These are phyloP conservation scores for Anthonomus grandis DNA, from an alignment of 1,140 invertebrate genomes.

Conservation along the genomic window DNA sequence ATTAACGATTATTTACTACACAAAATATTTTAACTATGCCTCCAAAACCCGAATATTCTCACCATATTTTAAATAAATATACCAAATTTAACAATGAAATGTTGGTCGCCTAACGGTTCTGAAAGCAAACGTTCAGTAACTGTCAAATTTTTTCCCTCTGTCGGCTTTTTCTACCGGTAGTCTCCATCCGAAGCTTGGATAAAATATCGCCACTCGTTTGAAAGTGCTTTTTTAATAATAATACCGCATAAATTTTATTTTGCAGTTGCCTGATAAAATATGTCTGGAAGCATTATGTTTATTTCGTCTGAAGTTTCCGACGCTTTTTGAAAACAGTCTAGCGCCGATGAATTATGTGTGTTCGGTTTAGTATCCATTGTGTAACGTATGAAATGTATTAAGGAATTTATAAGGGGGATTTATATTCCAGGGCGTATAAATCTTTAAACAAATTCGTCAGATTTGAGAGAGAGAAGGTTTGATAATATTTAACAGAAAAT, in stretches of 20 bases:
- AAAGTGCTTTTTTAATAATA: constrained; percentile 17
- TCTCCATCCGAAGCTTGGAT: constrained; percentile 1
- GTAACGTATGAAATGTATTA: no score
- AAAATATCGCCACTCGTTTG: constrained; percentile 17
- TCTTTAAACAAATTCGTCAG: no score
- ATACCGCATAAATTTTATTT: constrained; percentile 14
- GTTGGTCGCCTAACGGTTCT: constrained; percentile 7
- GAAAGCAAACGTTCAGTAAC: constrained; percentile 13
- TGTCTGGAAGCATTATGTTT: neutral
- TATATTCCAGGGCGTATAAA: no score
- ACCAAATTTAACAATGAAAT: constrained; percentile 10
- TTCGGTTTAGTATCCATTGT: no score
- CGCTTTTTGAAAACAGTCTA: no score
- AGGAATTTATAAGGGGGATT: no score
- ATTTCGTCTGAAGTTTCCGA: neutral
- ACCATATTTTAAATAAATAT: constrained; percentile 5
- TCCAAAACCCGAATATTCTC: neutral
- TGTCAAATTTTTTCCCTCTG: constrained; percentile 13
- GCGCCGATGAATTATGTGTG: no score
- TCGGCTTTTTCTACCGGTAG: neutral
- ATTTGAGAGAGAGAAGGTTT: no score
- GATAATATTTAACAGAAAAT: no score
- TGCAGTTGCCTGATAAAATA: constrained; percentile 2
- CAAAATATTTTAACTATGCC: no score
- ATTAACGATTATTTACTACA: no score